Evolutionary conservation across 2,797 vertebrate species (phyloP).

Genomic region (Syngnathus acus): DNA sequence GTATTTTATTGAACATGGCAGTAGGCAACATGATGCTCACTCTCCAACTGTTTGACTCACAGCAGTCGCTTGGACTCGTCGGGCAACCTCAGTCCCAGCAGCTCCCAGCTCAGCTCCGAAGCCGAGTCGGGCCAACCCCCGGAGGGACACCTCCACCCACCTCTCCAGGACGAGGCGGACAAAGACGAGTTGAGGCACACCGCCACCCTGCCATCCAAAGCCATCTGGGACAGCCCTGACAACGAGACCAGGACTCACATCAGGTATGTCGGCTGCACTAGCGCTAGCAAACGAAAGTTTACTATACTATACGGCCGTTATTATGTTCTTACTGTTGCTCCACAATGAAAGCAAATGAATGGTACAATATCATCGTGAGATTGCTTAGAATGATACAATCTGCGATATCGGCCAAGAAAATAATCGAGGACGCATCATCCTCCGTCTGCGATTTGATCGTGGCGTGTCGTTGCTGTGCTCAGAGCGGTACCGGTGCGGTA

Average conservation of each 20-base stretch:
- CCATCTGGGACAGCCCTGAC: slow-evolving; percentile 10
- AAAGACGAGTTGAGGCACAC: slow-evolving; percentile 46
- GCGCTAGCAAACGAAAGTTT: not conserved
- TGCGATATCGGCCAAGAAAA: too few relatives aligned
- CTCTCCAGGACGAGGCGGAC: slow-evolving; percentile 31
- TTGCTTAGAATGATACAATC: too few relatives aligned
- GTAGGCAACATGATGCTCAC: not conserved
- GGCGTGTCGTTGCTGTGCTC: not conserved
- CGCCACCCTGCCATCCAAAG: slow-evolving; percentile 11
- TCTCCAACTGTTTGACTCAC: slow-evolving; percentile 73
- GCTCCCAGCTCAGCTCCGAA: slow-evolving; percentile 85
- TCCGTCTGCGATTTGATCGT: too few relatives aligned
- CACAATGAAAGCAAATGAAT: too few relatives aligned
- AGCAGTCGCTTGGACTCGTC: slow-evolving; percentile 85
- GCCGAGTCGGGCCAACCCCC: slow-evolving; percentile 71
- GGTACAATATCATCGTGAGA: too few relatives aligned
- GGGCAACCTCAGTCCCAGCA: slow-evolving; percentile 84
- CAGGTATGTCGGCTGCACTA: slow-evolving; percentile 22
- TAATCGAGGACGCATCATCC: too few relatives aligned
- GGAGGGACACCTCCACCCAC: slow-evolving; percentile 15
- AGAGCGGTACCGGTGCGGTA: not conserved
- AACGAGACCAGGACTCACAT: slow-evolving; percentile 34
- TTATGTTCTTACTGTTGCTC: too few relatives aligned
- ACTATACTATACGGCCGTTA: too few relatives aligned
- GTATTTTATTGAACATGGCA: not conserved